These are phyloP conservation scores for Cephus runcator DNA, from an alignment of 2,888 invertebrate genomes.

Conservation along the genomic window DNA sequence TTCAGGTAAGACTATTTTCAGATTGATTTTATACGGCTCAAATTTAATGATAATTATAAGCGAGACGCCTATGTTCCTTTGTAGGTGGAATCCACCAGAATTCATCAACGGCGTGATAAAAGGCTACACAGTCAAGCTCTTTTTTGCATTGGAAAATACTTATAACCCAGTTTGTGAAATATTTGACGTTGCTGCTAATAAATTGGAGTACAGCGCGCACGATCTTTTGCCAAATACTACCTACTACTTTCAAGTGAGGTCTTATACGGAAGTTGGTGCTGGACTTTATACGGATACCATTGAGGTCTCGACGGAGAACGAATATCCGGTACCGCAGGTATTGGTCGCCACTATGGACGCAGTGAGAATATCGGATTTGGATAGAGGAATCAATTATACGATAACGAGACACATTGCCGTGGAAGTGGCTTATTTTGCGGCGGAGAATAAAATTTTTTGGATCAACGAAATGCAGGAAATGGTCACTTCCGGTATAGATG, in stretches of 20 bases:
- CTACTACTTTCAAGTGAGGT: conserved; percentile 80
- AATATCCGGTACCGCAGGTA: conserved; percentile 83
- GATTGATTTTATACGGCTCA: conserved; percentile 31
- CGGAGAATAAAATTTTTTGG: conserved; percentile 84
- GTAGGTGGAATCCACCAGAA: conserved; percentile 84
- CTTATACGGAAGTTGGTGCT: conserved; percentile 81
- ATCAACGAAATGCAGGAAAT: conserved; percentile 81
- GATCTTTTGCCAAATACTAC: conserved; percentile 72
- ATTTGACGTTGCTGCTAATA: conserved; percentile 66
- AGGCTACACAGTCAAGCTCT: conserved; percentile 79
- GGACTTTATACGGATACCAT: conserved; percentile 77
- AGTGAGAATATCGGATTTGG: conserved; percentile 81
- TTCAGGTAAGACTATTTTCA: conserved; percentile 46
- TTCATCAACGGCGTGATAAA: conserved; percentile 79
- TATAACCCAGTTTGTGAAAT: conserved; percentile 70
- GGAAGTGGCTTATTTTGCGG: conserved; percentile 75
- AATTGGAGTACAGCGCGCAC: conserved; percentile 70
- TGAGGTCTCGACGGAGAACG: conserved; percentile 75
- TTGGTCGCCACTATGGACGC: conserved; percentile 79
- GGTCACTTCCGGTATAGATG: conserved; percentile 72
- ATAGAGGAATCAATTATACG: conserved; percentile 73
- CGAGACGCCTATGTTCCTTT: conserved; percentile 61
- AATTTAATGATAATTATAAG: conserved; percentile 16
- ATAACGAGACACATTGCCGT: conserved; percentile 76
- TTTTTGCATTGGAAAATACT: conserved; percentile 67